These are phyloP conservation scores for Rhynchophorus ferrugineus DNA, from an alignment of 1,140 invertebrate genomes.

Conservation along the genomic window DNA sequence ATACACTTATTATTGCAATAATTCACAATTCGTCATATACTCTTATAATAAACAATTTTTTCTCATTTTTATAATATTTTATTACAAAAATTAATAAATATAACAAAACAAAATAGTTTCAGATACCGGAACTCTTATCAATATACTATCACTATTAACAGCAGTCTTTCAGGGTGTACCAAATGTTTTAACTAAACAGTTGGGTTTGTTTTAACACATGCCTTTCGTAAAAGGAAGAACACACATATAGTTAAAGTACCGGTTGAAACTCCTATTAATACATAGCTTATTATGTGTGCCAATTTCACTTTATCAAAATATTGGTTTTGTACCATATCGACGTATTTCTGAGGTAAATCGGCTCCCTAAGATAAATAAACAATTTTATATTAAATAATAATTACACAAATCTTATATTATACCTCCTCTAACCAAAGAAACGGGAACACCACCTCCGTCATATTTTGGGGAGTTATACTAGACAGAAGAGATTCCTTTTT, in stretches of 20 bases:
- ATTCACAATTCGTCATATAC: too few relatives aligned
- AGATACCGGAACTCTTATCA: too few relatives aligned
- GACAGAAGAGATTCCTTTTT: slow-evolving; percentile 9
- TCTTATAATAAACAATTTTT: too few relatives aligned
- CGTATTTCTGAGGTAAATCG: slow-evolving; percentile 22
- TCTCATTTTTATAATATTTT: too few relatives aligned
- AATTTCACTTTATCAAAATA: slow-evolving; percentile 22
- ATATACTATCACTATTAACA: too few relatives aligned
- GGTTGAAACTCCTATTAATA: slow-evolving; percentile 11
- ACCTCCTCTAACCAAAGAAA: slow-evolving; percentile 33
- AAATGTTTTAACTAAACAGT: too few relatives aligned
- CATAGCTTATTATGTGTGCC: slow-evolving; percentile 16
- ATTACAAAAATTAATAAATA: too few relatives aligned
- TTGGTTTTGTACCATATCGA: slow-evolving; percentile 22
- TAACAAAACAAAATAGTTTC: too few relatives aligned
- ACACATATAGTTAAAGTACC: slow-evolving; percentile 5
- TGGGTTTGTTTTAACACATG: too few relatives aligned
- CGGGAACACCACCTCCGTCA: slow-evolving; percentile 22
- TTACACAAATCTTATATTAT: slow-evolving; percentile 2
- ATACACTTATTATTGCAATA: too few relatives aligned
- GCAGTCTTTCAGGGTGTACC: too few relatives aligned
- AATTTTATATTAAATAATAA: slow-evolving; percentile 7
- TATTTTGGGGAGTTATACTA: slow-evolving; percentile 12
- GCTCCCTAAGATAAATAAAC: slow-evolving; percentile 21
- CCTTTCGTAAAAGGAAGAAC: too few relatives aligned